Percentiles rank a stretch among this genome's conserved stretches.
Evolutionary conservation across 2,888 invertebrate species (phyloP).

Genomic region (Leptarthrus brevirostris): DNA sequence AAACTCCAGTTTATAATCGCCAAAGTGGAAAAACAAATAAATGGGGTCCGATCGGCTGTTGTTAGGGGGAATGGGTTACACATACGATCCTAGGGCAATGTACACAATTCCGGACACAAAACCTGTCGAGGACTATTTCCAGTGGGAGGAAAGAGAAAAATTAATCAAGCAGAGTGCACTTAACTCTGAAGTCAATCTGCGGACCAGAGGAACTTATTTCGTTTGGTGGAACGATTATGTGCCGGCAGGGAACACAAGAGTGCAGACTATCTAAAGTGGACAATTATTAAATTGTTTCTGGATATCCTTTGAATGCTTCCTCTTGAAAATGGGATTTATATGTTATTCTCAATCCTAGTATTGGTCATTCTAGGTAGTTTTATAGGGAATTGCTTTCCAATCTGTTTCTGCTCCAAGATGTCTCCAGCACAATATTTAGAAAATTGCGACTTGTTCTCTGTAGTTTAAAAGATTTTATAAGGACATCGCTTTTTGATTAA

Average conservation of each 20-base stretch:
- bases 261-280: neutral
- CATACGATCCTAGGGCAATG: neutral
- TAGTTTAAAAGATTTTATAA: too few species aligned
- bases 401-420: too few species aligned
- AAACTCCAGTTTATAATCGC: neutral
- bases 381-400: too few species aligned
- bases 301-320: conserved; percentile 29
- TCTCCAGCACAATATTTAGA: too few species aligned
- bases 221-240: conserved; percentile 24
- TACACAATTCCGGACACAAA: conserved; percentile 10
- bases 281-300: conserved; percentile 52
- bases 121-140: conserved; percentile 3
- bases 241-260: neutral
- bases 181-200: conserved; percentile 53
- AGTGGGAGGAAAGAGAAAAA: conserved; percentile 39
- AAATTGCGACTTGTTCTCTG: too few species aligned
- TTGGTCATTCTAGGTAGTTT: too few species aligned
- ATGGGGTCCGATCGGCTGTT: neutral
- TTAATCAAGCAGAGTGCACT: conserved; percentile 54
- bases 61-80: neutral
- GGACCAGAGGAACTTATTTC: conserved; percentile 50
- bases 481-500: too few species aligned
- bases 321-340: too few species aligned
- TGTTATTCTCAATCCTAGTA: too few species aligned
- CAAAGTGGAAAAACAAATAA: conserved; percentile 25